phyloP scores from a whole-genome alignment of 2,888 invertebrate genomes.

The Aethes cnicana region DNA sequence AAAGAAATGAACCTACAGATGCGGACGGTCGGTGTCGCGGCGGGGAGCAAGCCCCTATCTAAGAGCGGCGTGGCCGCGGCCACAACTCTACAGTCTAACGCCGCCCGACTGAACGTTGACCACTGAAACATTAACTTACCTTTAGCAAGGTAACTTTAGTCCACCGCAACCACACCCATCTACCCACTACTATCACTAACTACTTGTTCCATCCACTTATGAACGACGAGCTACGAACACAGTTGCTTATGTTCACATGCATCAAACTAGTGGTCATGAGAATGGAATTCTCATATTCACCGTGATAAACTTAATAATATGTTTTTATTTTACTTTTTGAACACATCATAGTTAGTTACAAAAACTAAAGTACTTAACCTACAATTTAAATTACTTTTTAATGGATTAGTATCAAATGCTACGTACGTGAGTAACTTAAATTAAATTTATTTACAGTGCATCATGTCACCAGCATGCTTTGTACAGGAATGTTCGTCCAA shows the following conservation, averaged over 20 bases:
- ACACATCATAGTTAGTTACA: slow-evolving; percentile 20
- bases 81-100: slow-evolving; percentile 68
- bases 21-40: slow-evolving; percentile 70
- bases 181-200: slow-evolving; percentile 46
- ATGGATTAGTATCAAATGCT: slow-evolving; percentile 11
- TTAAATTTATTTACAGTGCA: slow-evolving; percentile 17
- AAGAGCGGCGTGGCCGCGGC: slow-evolving; percentile 59
- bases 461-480: slow-evolving; percentile 2
- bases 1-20: slow-evolving; percentile 74
- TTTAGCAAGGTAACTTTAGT: slow-evolving; percentile 59
- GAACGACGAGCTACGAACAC: slow-evolving; percentile 32
- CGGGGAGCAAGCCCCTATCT: slow-evolving; percentile 71
- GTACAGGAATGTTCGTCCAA: too few species aligned
- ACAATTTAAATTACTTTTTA: not conserved
- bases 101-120: slow-evolving; percentile 75
- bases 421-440: slow-evolving; percentile 1
- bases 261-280: slow-evolving; percentile 24
- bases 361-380: too few species aligned
- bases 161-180: slow-evolving; percentile 62
- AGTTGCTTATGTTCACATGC: slow-evolving; percentile 53
- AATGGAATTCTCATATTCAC: slow-evolving; percentile 27
- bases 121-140: slow-evolving; percentile 76
- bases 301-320: slow-evolving; percentile 4
- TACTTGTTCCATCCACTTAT: slow-evolving; percentile 36
- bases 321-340: slow-evolving; percentile 1